Conservation (phyloP, 2,888 invertebrate genomes). For the Plebejus melissa region DNA sequence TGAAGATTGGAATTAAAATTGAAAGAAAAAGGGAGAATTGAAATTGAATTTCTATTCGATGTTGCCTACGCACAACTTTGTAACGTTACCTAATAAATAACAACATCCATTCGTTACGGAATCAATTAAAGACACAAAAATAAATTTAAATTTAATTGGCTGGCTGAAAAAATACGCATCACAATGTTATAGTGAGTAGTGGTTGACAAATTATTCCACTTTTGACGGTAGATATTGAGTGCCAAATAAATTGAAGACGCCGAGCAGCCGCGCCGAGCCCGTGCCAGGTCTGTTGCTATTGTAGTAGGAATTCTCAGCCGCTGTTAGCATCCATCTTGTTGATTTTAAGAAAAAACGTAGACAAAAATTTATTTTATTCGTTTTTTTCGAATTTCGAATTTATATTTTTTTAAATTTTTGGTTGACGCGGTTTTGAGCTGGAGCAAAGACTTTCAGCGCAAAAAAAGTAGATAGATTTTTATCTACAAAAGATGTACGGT, state of each 20-base stretch:
- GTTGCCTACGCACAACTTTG: not conserved
- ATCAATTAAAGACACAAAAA: slow-evolving; percentile 14
- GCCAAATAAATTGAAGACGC: slow-evolving; percentile 69
- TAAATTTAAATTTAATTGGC: slow-evolving; percentile 28
- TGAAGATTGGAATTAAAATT: not conserved
- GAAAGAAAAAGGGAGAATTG: not conserved
- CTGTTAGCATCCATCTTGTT: slow-evolving; percentile 64
- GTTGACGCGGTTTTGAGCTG: not conserved
- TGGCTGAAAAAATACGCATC: slow-evolving; percentile 11
- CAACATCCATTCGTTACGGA: not conserved
- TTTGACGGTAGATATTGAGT: slow-evolving; percentile 60
- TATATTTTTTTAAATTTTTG: not conserved
- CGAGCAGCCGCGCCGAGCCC: slow-evolving; percentile 58
- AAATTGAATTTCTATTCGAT: not conserved
- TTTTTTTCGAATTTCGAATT: not conserved
- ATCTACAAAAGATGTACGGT: too few relatives aligned
- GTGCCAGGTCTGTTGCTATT: slow-evolving; percentile 66
- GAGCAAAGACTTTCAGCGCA: not conserved
- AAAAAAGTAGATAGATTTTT: not conserved
- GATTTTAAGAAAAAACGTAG: slow-evolving; percentile 57
- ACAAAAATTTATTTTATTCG: slow-evolving; percentile 26
- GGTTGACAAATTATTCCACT: slow-evolving; percentile 58
- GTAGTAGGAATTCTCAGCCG: slow-evolving; percentile 66
- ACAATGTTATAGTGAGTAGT: slow-evolving; percentile 24
- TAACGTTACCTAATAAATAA: not conserved